phyloP scores from a whole-genome alignment of 2,888 invertebrate species.

The Melitaea athalia region DNA sequence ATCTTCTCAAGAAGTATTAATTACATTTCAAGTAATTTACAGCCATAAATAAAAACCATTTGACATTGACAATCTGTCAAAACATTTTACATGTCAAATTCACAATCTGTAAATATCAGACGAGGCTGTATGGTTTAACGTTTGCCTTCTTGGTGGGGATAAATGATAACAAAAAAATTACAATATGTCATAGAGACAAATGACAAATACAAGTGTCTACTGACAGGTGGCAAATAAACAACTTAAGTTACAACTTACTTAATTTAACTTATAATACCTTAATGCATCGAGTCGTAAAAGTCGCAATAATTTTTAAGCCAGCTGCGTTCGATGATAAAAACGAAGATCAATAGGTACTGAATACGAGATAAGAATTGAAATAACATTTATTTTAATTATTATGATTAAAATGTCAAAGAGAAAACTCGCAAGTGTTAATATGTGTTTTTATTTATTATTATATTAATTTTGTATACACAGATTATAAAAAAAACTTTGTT shows the following conservation, averaged over 20 bases:
- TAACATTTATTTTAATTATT: background rate
- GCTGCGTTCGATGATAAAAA: constrained; percentile 15
- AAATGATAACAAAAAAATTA: background rate
- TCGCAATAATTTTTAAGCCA: constrained; percentile 17
- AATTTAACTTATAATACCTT: constrained; percentile 3
- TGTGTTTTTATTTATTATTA: background rate
- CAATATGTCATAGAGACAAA: background rate
- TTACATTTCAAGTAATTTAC: too few relatives aligned
- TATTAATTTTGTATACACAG: too few relatives aligned
- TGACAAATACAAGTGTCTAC: background rate
- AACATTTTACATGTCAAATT: too few relatives aligned
- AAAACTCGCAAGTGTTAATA: background rate
- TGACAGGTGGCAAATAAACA: background rate
- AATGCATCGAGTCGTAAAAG: constrained; percentile 4
- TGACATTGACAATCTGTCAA: too few relatives aligned
- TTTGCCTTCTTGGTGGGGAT: too few relatives aligned
- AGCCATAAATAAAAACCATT: too few relatives aligned
- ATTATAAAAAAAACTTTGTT: too few relatives aligned
- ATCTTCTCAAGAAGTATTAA: too few relatives aligned
- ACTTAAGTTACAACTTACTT: background rate
- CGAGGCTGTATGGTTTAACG: too few relatives aligned
- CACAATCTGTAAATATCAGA: too few relatives aligned
- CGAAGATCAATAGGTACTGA: constrained; percentile 1
- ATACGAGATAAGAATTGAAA: background rate
- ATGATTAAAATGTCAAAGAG: background rate